A percentile compares a stretch with the other conserved stretches of the same genome.
phyloP scores from a whole-genome alignment of 2,113 vertebrate species.

The Petrocephalus zakoni region DNA sequence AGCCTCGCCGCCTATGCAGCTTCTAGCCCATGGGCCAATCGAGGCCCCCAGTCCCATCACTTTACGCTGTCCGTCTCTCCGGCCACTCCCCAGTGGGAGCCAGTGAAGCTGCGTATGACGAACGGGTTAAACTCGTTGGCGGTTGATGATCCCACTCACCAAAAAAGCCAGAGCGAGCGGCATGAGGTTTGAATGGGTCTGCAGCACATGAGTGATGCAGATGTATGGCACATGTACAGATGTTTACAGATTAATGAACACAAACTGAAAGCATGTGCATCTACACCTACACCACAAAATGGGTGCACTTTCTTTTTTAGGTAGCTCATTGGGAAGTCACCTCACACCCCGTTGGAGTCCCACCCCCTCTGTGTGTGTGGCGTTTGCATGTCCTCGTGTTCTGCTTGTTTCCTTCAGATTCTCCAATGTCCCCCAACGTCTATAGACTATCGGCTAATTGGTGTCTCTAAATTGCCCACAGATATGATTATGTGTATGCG shows the following conservation, averaged over 20 bases:
- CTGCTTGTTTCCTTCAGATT: background rate
- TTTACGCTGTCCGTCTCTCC: background rate
- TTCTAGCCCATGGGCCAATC: background rate
- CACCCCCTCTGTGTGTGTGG: background rate
- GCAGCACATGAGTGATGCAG: background rate
- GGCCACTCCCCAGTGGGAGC: background rate
- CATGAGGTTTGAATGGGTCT: background rate
- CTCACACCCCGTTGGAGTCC: background rate
- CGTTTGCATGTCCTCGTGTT: background rate
- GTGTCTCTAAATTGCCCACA: background rate
- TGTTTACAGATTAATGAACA: background rate
- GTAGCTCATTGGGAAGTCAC: background rate
- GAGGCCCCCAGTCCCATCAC: background rate
- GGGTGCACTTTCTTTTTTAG: no score
- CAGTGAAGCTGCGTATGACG: background rate
- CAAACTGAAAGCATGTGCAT: background rate
- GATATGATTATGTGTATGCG: background rate
- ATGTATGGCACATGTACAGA: background rate
- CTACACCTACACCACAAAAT: background rate
- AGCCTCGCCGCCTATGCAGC: background rate
- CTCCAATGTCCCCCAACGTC: background rate
- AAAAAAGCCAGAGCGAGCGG: background rate
- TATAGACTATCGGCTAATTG: background rate
- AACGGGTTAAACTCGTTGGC: background rate
- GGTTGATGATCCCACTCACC: background rate